Percentiles rank a stretch among this genome's conserved stretches.
Conservation (phyloP, 2,113 vertebrate genomes). For the Callionymus lyra region DNA sequence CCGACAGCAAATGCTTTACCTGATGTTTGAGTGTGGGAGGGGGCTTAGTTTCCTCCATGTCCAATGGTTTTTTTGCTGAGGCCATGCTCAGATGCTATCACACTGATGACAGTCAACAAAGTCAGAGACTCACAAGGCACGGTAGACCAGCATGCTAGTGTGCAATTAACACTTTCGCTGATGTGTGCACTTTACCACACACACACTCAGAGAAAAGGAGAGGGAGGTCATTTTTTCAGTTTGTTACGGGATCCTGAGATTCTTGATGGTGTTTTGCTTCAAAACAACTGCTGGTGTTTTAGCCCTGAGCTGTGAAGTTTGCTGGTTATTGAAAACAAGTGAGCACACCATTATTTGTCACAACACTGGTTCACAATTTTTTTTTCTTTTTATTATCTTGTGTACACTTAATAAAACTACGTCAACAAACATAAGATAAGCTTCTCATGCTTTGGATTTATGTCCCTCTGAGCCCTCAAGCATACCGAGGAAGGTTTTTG, state of each 20-base stretch:
- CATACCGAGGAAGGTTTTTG: no score
- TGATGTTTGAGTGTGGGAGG: not conserved
- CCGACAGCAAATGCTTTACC: conserved; percentile 10
- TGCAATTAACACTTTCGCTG: conserved; percentile 5
- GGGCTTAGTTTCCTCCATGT: no score
- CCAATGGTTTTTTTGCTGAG: conserved; percentile 53
- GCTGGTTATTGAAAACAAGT: conserved; percentile 4
- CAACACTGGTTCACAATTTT: not conserved
- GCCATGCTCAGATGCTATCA: conserved; percentile 66
- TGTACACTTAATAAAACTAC: no score
- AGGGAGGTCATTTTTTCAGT: conserved; percentile 24
- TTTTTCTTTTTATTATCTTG: no score
- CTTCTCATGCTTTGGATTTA: no score
- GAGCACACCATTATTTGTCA: conserved; percentile 6
- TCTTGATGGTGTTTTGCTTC: conserved; percentile 46
- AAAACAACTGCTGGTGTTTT: conserved; percentile 43
- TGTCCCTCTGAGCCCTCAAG: no score
- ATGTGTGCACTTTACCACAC: conserved; percentile 5
- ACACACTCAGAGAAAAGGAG: conserved; percentile 8
- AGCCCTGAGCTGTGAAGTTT: conserved; percentile 19
- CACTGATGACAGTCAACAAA: conserved; percentile 74
- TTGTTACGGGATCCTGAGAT: conserved; percentile 52
- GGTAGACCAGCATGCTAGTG: conserved; percentile 46
- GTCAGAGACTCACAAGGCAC: conserved; percentile 38
- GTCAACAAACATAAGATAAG: no score